Evolutionary conservation across 2,888 invertebrate genomes (phyloP).

Genomic region (Eupithecia dodoneata): DNA sequence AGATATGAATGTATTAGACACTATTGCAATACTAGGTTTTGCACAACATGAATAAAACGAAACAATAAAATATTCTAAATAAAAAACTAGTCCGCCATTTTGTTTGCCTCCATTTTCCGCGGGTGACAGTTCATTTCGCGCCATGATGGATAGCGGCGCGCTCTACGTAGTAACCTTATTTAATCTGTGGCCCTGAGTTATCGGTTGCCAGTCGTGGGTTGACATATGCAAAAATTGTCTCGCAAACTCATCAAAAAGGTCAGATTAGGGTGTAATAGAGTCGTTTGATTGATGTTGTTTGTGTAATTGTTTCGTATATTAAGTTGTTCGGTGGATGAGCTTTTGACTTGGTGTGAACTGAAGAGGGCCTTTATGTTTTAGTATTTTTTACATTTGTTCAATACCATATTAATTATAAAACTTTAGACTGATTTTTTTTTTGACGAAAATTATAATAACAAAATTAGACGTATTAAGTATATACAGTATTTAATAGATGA

Average conservation of each 20-base stretch:
- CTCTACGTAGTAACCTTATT: constrained; percentile 37
- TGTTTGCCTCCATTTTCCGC: constrained; percentile 70
- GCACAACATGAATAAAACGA: not conserved
- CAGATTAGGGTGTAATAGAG: constrained; percentile 72
- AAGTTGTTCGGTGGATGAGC: constrained; percentile 36
- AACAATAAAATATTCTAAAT: constrained; percentile 19
- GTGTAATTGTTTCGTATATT: constrained; percentile 44
- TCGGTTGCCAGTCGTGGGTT: constrained; percentile 69
- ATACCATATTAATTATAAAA: no score
- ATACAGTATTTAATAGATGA: not conserved
- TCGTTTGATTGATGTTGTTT: constrained; percentile 54
- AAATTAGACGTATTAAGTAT: not conserved
- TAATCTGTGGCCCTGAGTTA: constrained; percentile 60
- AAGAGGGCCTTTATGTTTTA: not conserved
- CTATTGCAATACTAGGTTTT: not conserved
- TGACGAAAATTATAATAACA: no score
- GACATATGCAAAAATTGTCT: constrained; percentile 84
- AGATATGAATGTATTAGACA: no score
- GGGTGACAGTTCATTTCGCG: constrained; percentile 80
- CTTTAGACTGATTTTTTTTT: no score
- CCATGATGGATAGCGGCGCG: constrained; percentile 78
- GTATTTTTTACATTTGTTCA: not conserved
- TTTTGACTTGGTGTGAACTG: not conserved
- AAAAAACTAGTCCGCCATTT: constrained; percentile 57
- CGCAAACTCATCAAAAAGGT: constrained; percentile 77